These are phyloP conservation scores for Heliconius sara DNA, from an alignment of 2,888 invertebrate species.

Conservation along the genomic window DNA sequence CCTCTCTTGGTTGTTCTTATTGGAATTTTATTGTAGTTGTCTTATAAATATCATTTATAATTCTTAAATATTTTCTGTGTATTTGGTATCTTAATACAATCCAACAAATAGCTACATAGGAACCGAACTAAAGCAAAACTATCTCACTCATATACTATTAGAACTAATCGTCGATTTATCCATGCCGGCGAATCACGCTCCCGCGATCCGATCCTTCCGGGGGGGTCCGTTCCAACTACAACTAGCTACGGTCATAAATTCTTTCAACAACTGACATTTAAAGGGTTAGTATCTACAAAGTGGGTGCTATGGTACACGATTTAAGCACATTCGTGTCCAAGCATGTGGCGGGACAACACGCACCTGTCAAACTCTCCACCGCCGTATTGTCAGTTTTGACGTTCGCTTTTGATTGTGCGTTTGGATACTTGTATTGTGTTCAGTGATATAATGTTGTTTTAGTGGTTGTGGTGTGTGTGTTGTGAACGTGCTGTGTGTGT, in stretches of 20 bases:
- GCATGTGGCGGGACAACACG: conserved; percentile 74
- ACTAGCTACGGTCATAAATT: conserved; percentile 73
- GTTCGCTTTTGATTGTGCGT: conserved; percentile 49
- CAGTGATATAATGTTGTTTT: conserved; percentile 52
- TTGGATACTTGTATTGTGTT: conserved; percentile 48
- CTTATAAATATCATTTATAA: too few relatives aligned
- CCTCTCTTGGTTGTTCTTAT: too few relatives aligned
- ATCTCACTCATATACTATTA: conserved; percentile 35
- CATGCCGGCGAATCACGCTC: conserved; percentile 56
- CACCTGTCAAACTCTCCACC: conserved; percentile 55
- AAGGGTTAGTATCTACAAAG: conserved; percentile 68
- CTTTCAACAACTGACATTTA: conserved; percentile 80
- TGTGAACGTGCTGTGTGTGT: conserved; percentile 55
- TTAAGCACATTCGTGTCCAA: conserved; percentile 63
- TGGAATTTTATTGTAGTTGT: too few relatives aligned
- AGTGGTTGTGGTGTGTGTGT: conserved; percentile 55
- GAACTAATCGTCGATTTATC: conserved; percentile 49
- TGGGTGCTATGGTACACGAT: conserved; percentile 57
- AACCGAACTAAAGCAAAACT: conserved; percentile 28
- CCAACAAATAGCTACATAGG: conserved; percentile 2
- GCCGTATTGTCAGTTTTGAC: conserved; percentile 62
- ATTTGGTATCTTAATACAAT: neutral
- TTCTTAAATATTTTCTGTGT: too few relatives aligned
- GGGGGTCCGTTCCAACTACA: conserved; percentile 61
- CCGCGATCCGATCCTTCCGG: conserved; percentile 65